These are phyloP conservation scores for Drosophila persimilis DNA, from an alignment of 1,140 invertebrate species.

Conservation along the genomic window DNA sequence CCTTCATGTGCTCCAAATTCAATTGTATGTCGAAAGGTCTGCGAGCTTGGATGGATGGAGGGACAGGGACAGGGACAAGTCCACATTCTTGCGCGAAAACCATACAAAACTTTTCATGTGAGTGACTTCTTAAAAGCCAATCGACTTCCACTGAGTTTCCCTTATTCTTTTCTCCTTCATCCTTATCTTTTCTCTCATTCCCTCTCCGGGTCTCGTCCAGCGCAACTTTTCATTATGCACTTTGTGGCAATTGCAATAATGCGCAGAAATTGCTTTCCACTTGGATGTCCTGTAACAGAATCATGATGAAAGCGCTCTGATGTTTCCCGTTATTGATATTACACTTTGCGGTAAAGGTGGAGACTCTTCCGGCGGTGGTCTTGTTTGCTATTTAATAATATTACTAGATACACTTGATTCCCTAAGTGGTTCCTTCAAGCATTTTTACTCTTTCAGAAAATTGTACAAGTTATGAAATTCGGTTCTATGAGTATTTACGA, in stretches of 20 bases:
- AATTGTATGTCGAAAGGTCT: constrained; percentile 58
- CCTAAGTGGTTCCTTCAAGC: too few species aligned
- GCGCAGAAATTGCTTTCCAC: constrained; percentile 67
- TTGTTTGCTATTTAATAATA: background rate
- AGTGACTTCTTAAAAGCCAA: constrained; percentile 78
- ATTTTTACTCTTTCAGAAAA: too few species aligned
- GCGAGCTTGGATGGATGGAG: constrained; percentile 1
- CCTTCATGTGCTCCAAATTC: constrained; percentile 67
- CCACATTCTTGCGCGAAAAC: constrained; percentile 56
- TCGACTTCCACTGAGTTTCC: constrained; percentile 58
- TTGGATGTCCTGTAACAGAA: constrained; percentile 39
- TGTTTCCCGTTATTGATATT: constrained; percentile 24
- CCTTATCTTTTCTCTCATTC: constrained; percentile 15
- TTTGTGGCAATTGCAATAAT: constrained; percentile 69
- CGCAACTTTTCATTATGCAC: constrained; percentile 65
- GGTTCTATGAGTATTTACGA: too few species aligned
- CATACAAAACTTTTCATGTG: constrained; percentile 66
- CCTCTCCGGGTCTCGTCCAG: constrained; percentile 26
- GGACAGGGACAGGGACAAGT: background rate
- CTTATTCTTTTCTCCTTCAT: constrained; percentile 37
- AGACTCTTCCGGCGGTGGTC: too few species aligned
- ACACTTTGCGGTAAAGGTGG: background rate
- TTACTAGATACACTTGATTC: constrained; percentile 21
- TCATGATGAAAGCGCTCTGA: constrained; percentile 4
- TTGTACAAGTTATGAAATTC: too few species aligned